Percentiles rank a stretch among this genome's conserved stretches.
phyloP scores from a whole-genome alignment of 2,888 invertebrate genomes.

The Cephus runcator region DNA sequence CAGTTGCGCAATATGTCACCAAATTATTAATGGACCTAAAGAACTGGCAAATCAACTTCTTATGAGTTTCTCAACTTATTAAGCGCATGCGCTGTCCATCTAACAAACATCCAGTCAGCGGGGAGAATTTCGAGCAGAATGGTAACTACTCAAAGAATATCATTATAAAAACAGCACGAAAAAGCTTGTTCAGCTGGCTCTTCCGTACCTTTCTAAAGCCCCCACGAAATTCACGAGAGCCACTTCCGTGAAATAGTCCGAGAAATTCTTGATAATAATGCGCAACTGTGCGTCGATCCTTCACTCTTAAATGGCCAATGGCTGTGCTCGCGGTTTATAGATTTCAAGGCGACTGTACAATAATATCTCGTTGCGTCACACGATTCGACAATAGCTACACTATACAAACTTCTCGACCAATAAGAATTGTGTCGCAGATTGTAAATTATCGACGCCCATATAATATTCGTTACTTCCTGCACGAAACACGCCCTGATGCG shows the following conservation, averaged over 20 bases:
- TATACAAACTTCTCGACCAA: neutral
- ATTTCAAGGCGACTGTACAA: neutral
- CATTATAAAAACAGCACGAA: neutral
- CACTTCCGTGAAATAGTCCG: neutral
- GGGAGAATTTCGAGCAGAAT: neutral
- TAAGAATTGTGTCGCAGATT: neutral
- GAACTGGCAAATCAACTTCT: neutral
- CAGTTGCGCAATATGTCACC: neutral
- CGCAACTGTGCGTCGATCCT: neutral
- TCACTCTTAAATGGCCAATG: neutral
- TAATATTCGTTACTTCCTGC: neutral
- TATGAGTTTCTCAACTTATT: neutral
- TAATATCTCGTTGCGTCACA: neutral
- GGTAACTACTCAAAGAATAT: neutral
- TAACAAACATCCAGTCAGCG: neutral
- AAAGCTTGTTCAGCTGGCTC: neutral
- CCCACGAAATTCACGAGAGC: neutral
- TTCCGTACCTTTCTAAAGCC: neutral
- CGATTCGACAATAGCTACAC: neutral
- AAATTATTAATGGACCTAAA: neutral
- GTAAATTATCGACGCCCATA: neutral
- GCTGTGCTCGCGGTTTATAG: neutral
- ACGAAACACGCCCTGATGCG: neutral
- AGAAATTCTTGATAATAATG: neutral
- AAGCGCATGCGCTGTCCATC: neutral